Evolutionary conservation across 2,888 invertebrate genomes (phyloP).

Genomic region (Chrysomela aeneicollis): DNA sequence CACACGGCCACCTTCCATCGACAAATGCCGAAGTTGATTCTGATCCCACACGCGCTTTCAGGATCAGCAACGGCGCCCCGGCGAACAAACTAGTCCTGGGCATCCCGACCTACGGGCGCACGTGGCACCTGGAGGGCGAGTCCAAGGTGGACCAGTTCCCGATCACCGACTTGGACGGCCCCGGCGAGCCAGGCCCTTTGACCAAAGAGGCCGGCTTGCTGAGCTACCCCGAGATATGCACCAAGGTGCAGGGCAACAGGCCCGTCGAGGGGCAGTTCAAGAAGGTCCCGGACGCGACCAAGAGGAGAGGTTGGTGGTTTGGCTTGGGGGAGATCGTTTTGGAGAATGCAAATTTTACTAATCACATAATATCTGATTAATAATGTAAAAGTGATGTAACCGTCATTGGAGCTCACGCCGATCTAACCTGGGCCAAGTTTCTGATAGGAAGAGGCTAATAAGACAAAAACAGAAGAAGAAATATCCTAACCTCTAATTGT

Average conservation of each 20-base stretch:
- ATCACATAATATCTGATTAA: too few relatives aligned
- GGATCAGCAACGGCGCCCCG: slow-evolving; percentile 70
- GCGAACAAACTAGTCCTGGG: slow-evolving; percentile 73
- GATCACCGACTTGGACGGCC: slow-evolving; percentile 71
- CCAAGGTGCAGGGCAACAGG: slow-evolving; percentile 66
- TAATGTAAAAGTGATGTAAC: too few relatives aligned
- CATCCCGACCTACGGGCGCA: slow-evolving; percentile 74
- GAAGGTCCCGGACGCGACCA: slow-evolving; percentile 80
- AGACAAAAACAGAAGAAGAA: too few relatives aligned
- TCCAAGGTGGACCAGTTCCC: slow-evolving; percentile 79
- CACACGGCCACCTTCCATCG: too few relatives aligned
- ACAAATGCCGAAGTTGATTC: too few relatives aligned
- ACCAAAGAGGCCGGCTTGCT: slow-evolving; percentile 73
- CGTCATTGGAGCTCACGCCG: too few relatives aligned
- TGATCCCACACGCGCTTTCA: slow-evolving; percentile 47
- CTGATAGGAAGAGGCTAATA: too few relatives aligned
- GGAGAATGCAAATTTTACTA: too few relatives aligned
- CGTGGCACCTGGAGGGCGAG: slow-evolving; percentile 77
- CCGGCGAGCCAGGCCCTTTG: slow-evolving; percentile 75
- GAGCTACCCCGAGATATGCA: slow-evolving; percentile 81
- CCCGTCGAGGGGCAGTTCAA: slow-evolving; percentile 67
- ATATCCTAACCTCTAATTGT: too few relatives aligned
- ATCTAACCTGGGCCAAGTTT: too few relatives aligned
- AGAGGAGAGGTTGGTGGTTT: slow-evolving; percentile 71
- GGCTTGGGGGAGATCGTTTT: background rate